These are phyloP conservation scores for Panurus biarmicus DNA, from an alignment of 2,113 vertebrate genomes.

Conservation along the genomic window DNA sequence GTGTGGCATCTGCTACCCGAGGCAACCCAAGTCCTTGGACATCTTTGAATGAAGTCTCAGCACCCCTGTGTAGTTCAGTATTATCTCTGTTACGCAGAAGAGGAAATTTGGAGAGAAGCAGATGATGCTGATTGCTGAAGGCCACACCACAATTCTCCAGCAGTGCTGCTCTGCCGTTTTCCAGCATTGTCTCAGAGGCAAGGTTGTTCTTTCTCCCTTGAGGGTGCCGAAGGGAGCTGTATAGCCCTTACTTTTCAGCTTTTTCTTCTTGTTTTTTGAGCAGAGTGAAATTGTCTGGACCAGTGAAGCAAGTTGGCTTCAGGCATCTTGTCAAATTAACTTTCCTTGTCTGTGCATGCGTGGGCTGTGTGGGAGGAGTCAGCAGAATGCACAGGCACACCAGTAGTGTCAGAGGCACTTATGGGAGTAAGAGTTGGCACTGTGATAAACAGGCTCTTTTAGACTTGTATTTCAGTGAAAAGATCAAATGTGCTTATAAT, in stretches of 20 bases:
- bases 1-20: fast-evolving
- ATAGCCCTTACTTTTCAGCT: neutral
- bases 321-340: neutral
- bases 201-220: neutral
- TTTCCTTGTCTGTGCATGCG: fast-evolving
- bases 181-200: neutral
- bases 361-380: neutral
- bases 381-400: neutral
- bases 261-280: neutral
- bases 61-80: neutral
- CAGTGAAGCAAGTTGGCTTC: neutral
- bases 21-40: neutral
- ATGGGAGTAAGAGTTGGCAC: neutral
- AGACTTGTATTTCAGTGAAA: neutral
- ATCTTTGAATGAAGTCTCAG: neutral
- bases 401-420: neutral
- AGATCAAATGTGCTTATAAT: neutral
- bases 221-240: neutral
- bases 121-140: neutral
- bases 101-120: neutral
- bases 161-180: neutral
- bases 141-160: neutral
- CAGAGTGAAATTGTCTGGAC: neutral
- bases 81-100: neutral
- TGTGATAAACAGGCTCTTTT: neutral